Percentiles rank a stretch among this genome's conserved stretches.
These are phyloP conservation scores for Tipula lateralis DNA, from an alignment of 2,888 invertebrate species.

Conservation along the genomic window DNA sequence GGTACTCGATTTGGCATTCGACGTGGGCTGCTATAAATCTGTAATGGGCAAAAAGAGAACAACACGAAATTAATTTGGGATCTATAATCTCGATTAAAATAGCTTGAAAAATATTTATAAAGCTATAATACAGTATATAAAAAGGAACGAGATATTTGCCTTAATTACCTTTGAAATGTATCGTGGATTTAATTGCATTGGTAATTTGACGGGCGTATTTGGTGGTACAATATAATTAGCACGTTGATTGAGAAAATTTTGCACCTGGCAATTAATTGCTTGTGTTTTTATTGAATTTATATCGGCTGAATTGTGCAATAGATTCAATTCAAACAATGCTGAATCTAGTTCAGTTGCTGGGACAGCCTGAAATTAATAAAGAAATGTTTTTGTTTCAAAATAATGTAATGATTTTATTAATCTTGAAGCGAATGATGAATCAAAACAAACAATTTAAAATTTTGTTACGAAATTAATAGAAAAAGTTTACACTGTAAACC, in stretches of 20 bases:
- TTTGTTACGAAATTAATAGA: too few species aligned
- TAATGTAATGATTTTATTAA: not conserved
- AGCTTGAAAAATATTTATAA: not conserved
- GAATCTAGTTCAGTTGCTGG: not conserved
- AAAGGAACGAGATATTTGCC: conserved; percentile 11
- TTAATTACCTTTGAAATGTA: conserved; percentile 56
- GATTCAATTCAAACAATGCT: conserved; percentile 11
- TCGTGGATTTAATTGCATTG: conserved; percentile 56
- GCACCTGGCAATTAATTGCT: not conserved
- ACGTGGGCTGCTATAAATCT: conserved; percentile 30
- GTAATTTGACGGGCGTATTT: conserved; percentile 27
- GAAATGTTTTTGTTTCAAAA: not conserved
- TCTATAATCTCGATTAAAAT: not conserved
- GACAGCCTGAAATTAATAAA: not conserved
- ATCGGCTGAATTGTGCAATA: not conserved
- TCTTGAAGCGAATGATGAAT: not conserved
- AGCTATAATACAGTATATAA: not conserved
- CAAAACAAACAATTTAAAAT: too few species aligned
- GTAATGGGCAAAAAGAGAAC: not conserved
- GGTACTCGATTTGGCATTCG: conserved; percentile 45
- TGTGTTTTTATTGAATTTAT: not conserved
- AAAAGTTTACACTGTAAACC: too few species aligned
- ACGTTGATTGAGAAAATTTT: not conserved
- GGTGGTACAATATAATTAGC: conserved; percentile 25
- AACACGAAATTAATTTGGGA: not conserved